Conservation (phyloP, 2,888 invertebrate species). For the Barypeithes pellucidus region DNA sequence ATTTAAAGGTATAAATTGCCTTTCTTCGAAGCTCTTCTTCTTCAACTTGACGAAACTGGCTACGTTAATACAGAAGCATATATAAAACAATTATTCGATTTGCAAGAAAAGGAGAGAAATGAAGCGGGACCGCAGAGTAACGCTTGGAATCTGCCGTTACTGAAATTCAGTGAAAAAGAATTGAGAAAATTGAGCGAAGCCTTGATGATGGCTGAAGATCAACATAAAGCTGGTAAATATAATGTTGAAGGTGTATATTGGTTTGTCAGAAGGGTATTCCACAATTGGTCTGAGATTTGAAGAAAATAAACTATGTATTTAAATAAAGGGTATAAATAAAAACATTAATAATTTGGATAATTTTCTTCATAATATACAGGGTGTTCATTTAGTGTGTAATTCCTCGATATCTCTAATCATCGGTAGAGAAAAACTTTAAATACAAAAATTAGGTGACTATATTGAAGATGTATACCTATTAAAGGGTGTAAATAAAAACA, state of each 20-base stretch:
- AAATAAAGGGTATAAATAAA: too few relatives aligned
- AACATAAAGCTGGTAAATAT: slow-evolving; percentile 59
- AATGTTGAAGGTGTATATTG: not conserved
- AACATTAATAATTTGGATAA: too few relatives aligned
- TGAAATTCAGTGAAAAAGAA: slow-evolving; percentile 63
- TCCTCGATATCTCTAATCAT: too few relatives aligned
- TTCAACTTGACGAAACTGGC: slow-evolving; percentile 74
- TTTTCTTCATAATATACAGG: too few relatives aligned
- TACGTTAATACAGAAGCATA: slow-evolving; percentile 72
- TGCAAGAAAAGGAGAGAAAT: slow-evolving; percentile 72
- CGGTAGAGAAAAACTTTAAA: too few relatives aligned
- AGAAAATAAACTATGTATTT: too few relatives aligned
- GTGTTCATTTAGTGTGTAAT: too few relatives aligned
- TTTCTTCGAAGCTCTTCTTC: slow-evolving; percentile 73
- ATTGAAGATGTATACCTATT: too few relatives aligned
- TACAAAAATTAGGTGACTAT: too few relatives aligned
- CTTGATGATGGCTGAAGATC: slow-evolving; percentile 56
- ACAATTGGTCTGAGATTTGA: too few relatives aligned
- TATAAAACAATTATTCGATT: slow-evolving; percentile 73
- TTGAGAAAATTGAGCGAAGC: slow-evolving; percentile 58
- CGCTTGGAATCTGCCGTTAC: slow-evolving; percentile 66
- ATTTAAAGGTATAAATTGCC: slow-evolving; percentile 72
- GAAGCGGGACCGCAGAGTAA: slow-evolving; percentile 74
- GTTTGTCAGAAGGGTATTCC: too few relatives aligned
- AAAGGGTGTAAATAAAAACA: too few relatives aligned